Base-by-base conservation (phyloP, 2,888 invertebrate species). In the Colletes collaris region DNA sequence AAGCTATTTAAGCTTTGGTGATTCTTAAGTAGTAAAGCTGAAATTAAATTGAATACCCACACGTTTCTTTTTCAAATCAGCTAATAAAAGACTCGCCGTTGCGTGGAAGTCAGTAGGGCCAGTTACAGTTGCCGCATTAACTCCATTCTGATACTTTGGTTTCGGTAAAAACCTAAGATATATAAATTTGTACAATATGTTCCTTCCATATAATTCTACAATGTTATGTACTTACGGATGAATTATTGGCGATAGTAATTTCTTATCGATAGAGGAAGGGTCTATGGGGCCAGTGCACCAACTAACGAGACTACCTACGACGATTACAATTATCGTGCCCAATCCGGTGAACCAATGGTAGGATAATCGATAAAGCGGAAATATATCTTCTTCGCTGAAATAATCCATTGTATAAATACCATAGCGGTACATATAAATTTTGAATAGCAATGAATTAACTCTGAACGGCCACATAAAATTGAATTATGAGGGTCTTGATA, bases 291-390 rank as follows among this genome's bases (percentile, higher is more conserved):
- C 95, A 0, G 95, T 94, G 16, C 95, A 80, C 85, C 95, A 94
- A 77, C 95, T 95, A 46, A 96, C 95, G 16, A 96, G 86, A 2
- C 95, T 93, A 0, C 97, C 97, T 0, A 97, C 95, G 0, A 95
- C 72, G 27, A 97, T 89, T 0, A 96, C 96, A 0, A 95, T 94
- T 0, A 94, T 65, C 0, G 96, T 94, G 0, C 97, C 97, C 66
- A 97, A 93, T 0, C 96, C 96, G 53, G 97, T 96, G 76, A 97
- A 96, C 97, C 97, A 97, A 91, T 97, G 95, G 92, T 97, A 97
- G 0, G 97, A 97, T 59, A 97, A 89, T 10, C 96, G 95, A 93
- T 97, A 97, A 13, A 97, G 91, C 0, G 96, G 96, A 91, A 97
- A 97, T 62, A 96, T 94, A 66, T 93, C 90, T 3, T 94, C 94